phyloP scores from a whole-genome alignment of 2,113 vertebrate genomes.

The Catagonus wagneri region DNA sequence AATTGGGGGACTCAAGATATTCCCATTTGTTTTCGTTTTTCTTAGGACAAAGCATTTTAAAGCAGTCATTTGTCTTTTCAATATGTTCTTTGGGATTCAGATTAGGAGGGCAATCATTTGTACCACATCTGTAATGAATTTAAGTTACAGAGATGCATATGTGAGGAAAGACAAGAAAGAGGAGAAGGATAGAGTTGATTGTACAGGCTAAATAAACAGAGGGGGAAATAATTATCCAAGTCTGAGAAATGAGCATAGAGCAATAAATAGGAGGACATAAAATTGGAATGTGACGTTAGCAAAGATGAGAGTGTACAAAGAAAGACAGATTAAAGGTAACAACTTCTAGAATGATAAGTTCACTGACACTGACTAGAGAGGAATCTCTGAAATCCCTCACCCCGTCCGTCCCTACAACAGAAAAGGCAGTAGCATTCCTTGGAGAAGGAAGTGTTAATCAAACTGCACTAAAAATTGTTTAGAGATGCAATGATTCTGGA shows the following conservation, averaged over 20 bases:
- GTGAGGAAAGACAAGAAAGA: background rate
- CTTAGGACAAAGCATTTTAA: background rate
- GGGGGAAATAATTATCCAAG: background rate
- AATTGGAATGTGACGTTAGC: background rate
- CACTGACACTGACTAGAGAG: background rate
- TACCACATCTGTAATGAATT: background rate
- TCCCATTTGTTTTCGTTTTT: background rate
- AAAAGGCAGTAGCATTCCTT: background rate
- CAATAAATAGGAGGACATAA: background rate
- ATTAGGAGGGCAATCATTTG: slow-evolving; percentile 27
- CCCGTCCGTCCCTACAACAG: background rate
- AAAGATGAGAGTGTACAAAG: background rate
- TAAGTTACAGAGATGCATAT: slow-evolving; percentile 48
- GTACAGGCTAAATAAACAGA: background rate
- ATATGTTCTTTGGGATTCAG: background rate
- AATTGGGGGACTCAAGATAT: background rate
- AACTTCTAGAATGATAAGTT: background rate
- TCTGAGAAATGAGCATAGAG: background rate
- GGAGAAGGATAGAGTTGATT: background rate
- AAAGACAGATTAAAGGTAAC: background rate
- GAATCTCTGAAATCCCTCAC: background rate
- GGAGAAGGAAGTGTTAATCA: background rate
- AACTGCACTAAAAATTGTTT: background rate
- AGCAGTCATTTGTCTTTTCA: slow-evolving; percentile 14
- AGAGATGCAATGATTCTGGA: background rate